Base-by-base conservation (phyloP, 2,113 vertebrate species). In the Odontophorus gujanensis region DNA sequence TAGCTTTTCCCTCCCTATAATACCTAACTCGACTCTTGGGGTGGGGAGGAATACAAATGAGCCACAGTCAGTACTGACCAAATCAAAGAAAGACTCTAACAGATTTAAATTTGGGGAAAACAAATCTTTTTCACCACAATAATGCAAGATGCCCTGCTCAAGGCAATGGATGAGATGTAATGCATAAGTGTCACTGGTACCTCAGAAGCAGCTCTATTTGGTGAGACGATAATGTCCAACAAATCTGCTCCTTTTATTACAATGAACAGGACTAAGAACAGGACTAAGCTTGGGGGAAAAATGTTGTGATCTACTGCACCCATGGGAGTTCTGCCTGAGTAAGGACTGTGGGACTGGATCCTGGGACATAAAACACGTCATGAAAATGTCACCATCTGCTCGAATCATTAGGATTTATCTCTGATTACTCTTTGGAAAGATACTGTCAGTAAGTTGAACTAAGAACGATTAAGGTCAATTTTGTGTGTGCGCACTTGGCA, bases 331-430 rank as follows among this genome's bases (percentile, higher is more conserved):
- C 58, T 58, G 51, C 16, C 30, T 22, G 18, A 72, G 30, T 42
- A 53, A 75, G 14, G 14, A 34, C 43, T 85, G 72, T 57, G 67
- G 63, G 63, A 89, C 42, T 38, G 47, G 19, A 38, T 73, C 67
- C n/a, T 55, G 16, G 32, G 61, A 95, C 34, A 63, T 11, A 51
- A 75, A 93, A 61, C 4, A 1, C 4, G n/a, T 7, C 9, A 62
- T 0, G 0, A 86, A 94, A 92, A 83, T 76, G 80, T 88, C 90
- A 95, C 92, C 95, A 96, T 94, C 90, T 95, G 93, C 82, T 95
- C 66, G 48, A 95, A 81, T 69, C 61, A 57, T 86, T 63, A 88
- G 57, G 40, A 85, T 90, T 85, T 95, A 78, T 89, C 82, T 85
- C 7, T 45, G 68, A 92, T 77, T 91, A 68, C 40, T 71, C 73